phyloP scores from a whole-genome alignment of 2,113 vertebrate species.

The Sclerurus mexicanus region DNA sequence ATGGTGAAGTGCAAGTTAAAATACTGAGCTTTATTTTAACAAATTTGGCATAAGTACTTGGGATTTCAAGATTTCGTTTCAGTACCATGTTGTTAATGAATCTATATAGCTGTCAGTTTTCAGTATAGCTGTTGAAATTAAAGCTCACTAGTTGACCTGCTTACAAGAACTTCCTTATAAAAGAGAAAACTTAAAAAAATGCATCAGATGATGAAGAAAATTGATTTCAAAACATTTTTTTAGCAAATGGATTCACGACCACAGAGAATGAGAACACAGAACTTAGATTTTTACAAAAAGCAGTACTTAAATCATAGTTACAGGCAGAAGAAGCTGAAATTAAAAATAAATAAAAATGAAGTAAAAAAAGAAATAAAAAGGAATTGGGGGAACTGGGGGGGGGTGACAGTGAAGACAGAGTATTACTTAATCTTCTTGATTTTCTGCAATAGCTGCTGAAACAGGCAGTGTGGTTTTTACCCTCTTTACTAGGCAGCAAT shows the following conservation, averaged over 20 bases:
- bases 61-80: not conserved
- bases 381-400: rapidly evolving
- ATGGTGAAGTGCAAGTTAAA: not conserved
- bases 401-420: not conserved
- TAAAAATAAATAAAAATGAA: not conserved
- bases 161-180: not conserved
- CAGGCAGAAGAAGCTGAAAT: not conserved
- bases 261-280: not conserved
- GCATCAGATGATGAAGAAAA: not conserved
- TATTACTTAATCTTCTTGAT: not conserved
- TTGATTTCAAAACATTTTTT: not conserved
- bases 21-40: not conserved
- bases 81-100: not conserved
- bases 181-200: not conserved
- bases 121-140: not conserved
- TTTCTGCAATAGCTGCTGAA: not conserved
- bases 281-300: not conserved
- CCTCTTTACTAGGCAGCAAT: not conserved
- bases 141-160: not conserved
- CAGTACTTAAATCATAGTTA: not conserved
- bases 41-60: not conserved
- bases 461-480: not conserved
- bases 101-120: not conserved
- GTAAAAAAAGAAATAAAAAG: not conserved
- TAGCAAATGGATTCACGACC: not conserved